These are phyloP conservation scores for Ceratosolen solmsi DNA, from an alignment of 1,140 invertebrate genomes.

Conservation along the genomic window DNA sequence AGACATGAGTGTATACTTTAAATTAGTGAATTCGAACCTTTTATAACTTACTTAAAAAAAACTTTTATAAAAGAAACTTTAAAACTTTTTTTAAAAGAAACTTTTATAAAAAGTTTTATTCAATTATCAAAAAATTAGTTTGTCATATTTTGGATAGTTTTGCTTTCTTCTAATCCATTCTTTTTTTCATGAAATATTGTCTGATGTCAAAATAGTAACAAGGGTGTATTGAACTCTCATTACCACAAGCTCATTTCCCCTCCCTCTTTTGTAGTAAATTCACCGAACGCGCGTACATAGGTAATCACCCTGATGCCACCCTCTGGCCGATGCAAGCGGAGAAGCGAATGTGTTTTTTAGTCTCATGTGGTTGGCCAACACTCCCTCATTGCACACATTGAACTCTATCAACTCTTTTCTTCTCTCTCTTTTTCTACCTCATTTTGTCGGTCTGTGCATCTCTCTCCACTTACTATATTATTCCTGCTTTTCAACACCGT, in stretches of 20 bases:
- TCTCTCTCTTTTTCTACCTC: conserved; percentile 44
- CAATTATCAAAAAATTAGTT: too few relatives aligned
- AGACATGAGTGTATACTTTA: too few relatives aligned
- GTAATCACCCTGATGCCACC: neutral
- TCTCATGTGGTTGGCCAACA: conserved; percentile 70
- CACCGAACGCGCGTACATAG: neutral
- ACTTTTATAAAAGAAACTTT: too few relatives aligned
- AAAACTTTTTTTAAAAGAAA: too few relatives aligned
- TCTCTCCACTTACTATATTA: too few relatives aligned
- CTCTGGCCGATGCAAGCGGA: neutral
- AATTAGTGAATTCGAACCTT: too few relatives aligned
- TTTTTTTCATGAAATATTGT: conserved; percentile 61
- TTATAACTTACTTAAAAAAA: too few relatives aligned
- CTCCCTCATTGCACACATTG: conserved; percentile 57
- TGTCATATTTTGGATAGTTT: too few relatives aligned
- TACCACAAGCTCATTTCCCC: conserved; percentile 58
- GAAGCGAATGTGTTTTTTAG: conserved; percentile 72
- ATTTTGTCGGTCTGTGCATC: neutral
- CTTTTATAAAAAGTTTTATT: too few relatives aligned
- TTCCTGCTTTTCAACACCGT: conserved; percentile 10
- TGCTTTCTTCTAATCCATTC: too few relatives aligned
- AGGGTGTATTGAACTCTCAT: conserved; percentile 74
- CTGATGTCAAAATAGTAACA: conserved; percentile 71
- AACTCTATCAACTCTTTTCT: conserved; percentile 33
- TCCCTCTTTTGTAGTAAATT: neutral